These are phyloP conservation scores for Pedetes capensis DNA, from an alignment of 2,113 vertebrate species.

Conservation along the genomic window DNA sequence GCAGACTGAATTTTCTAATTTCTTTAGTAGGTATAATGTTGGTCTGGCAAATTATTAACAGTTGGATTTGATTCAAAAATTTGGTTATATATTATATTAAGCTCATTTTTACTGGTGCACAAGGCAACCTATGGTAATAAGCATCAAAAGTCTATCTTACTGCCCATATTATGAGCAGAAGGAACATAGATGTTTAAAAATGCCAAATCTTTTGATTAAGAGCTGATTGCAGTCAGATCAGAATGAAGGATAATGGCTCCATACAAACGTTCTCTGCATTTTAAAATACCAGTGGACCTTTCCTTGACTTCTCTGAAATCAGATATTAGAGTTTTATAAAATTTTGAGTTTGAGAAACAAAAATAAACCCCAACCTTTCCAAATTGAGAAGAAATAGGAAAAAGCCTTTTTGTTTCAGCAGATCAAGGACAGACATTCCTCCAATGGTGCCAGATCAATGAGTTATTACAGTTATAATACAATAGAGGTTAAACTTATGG, in stretches of 20 bases:
- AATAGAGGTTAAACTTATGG: not conserved
- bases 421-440: not conserved
- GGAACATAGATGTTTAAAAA: constrained; percentile 56
- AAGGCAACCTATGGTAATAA: constrained; percentile 32
- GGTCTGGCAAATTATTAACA: constrained; percentile 50
- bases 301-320: constrained; percentile 52
- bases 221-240: constrained; percentile 28
- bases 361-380: not conserved
- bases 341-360: not conserved
- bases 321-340: constrained; percentile 30
- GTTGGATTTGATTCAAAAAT: constrained; percentile 52
- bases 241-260: constrained; percentile 39
- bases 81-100: constrained; percentile 52
- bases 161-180: constrained; percentile 51
- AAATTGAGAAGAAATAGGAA: not conserved
- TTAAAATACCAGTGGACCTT: constrained; percentile 33
- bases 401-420: not conserved
- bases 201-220: constrained; percentile 57
- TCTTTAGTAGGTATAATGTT: constrained; percentile 37
- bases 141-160: constrained; percentile 54
- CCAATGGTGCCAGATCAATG: not conserved
- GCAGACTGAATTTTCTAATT: constrained; percentile 20
- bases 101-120: constrained; percentile 30
- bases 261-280: constrained; percentile 34
- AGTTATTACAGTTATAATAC: not conserved